Evolutionary conservation across 2,113 vertebrate genomes (phyloP).

Genomic region (Amazona vittata): DNA sequence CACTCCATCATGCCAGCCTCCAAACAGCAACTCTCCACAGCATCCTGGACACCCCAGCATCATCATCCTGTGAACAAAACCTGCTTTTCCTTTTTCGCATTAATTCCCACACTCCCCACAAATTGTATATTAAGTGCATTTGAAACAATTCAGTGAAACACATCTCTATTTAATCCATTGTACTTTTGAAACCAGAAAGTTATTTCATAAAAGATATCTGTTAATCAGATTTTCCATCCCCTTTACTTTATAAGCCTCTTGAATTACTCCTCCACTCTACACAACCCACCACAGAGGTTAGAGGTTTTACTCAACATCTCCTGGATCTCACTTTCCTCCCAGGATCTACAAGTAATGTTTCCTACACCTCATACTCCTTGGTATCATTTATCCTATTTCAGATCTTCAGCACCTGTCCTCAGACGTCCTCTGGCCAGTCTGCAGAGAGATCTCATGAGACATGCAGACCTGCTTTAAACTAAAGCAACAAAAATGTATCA

Average conservation of each 20-base stretch:
- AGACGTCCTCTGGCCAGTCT: rapidly evolving
- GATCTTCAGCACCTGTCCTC: neutral
- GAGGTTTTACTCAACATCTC: neutral
- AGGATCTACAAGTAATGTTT: neutral
- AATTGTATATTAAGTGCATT: neutral
- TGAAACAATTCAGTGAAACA: neutral
- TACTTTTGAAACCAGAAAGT: neutral
- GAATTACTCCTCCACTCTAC: neutral
- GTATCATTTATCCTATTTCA: neutral
- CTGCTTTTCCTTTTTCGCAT: too few species aligned
- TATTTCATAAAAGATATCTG: neutral
- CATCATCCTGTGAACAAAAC: neutral
- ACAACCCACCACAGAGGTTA: neutral
- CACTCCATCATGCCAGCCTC: neutral
- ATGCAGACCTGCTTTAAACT: neutral
- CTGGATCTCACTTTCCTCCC: neutral
- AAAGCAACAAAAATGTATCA: rapidly evolving
- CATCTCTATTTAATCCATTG: neutral
- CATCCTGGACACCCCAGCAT: rapidly evolving
- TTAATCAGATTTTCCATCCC: neutral
- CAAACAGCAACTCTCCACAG: neutral
- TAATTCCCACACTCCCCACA: rapidly evolving
- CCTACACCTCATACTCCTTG: neutral
- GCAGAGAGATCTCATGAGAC: rapidly evolving
- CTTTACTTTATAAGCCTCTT: neutral